These are phyloP conservation scores for Steinernema carpocapsae DNA, from an alignment of 2,888 invertebrate genomes.

Conservation along the genomic window DNA sequence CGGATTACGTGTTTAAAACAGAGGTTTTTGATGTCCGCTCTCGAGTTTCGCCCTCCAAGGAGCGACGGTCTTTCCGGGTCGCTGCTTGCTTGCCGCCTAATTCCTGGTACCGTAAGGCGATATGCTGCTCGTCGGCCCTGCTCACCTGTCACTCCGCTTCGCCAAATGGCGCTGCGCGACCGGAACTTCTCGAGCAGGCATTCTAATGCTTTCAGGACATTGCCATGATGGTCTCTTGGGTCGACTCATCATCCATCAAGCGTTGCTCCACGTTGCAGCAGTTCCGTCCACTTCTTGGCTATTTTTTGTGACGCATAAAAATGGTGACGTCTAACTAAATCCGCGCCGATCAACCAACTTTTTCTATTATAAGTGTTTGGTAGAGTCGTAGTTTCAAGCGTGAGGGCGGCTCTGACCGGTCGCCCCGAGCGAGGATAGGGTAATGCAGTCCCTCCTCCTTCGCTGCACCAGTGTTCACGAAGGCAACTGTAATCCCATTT, in stretches of 20 bases:
- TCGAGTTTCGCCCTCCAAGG: neutral
- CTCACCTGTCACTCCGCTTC: constrained; percentile 15
- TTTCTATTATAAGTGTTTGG: neutral
- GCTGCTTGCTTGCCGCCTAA: neutral
- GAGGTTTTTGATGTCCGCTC: constrained; percentile 10
- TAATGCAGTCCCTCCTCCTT: constrained; percentile 1
- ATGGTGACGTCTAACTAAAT: neutral
- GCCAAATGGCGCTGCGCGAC: constrained; percentile 16
- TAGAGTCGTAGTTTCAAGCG: neutral
- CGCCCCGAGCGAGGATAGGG: neutral
- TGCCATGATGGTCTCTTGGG: neutral
- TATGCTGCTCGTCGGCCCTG: neutral
- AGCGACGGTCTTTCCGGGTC: neutral
- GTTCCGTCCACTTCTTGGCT: neutral
- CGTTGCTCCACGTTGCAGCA: neutral
- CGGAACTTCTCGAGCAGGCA: neutral
- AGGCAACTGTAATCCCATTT: constrained; percentile 22
- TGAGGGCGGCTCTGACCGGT: constrained; percentile 13
- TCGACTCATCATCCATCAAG: constrained; percentile 22
- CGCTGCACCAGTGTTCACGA: neutral
- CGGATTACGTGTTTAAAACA: constrained; percentile 10
- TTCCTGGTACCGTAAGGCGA: constrained; percentile 31
- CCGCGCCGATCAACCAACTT: neutral
- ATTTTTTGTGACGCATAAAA: neutral
- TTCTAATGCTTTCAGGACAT: neutral